Percentiles rank a stretch among this genome's conserved stretches.
Evolutionary conservation across 2,888 invertebrate species (phyloP).

Genomic region (Xylota segnis): DNA sequence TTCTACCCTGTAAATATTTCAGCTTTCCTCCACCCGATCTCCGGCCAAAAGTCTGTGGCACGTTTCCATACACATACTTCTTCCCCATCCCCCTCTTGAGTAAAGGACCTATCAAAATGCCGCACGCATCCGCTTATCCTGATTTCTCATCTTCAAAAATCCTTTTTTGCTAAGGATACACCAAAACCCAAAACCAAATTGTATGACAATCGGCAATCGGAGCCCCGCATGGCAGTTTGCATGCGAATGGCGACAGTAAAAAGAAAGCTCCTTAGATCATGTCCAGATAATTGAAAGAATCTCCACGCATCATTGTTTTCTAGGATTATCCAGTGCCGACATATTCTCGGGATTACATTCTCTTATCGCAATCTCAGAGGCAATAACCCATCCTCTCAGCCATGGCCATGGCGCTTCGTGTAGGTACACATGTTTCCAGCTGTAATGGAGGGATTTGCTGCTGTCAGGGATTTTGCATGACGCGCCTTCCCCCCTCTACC

Average conservation of each 20-base stretch:
- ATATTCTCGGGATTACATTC: slow-evolving; percentile 36
- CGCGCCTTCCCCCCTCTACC: neutral
- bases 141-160: slow-evolving; percentile 32
- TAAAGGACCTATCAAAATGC: slow-evolving; percentile 40
- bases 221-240: slow-evolving; percentile 1
- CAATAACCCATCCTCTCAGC: slow-evolving; percentile 18
- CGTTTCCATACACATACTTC: slow-evolving; percentile 4
- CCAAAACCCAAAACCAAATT: slow-evolving; percentile 3
- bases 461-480: slow-evolving; percentile 49
- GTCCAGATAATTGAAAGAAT: slow-evolving; percentile 65
- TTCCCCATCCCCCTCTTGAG: neutral
- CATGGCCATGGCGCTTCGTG: neutral
- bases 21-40: neutral
- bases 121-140: slow-evolving; percentile 42
- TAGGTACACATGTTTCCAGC: slow-evolving; percentile 18
- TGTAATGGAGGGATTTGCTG: slow-evolving; percentile 44
- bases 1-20: neutral
- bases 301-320: slow-evolving; percentile 54
- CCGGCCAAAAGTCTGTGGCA: neutral
- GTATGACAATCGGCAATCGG: slow-evolving; percentile 23
- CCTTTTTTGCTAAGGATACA: slow-evolving; percentile 17
- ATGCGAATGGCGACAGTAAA: slow-evolving; percentile 32
- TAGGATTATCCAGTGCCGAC: slow-evolving; percentile 17
- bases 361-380: slow-evolving; percentile 21
- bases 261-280: slow-evolving; percentile 34